These are phyloP conservation scores for Dicerorhinus sumatrensis DNA, from an alignment of 2,113 vertebrate genomes.

Conservation along the genomic window DNA sequence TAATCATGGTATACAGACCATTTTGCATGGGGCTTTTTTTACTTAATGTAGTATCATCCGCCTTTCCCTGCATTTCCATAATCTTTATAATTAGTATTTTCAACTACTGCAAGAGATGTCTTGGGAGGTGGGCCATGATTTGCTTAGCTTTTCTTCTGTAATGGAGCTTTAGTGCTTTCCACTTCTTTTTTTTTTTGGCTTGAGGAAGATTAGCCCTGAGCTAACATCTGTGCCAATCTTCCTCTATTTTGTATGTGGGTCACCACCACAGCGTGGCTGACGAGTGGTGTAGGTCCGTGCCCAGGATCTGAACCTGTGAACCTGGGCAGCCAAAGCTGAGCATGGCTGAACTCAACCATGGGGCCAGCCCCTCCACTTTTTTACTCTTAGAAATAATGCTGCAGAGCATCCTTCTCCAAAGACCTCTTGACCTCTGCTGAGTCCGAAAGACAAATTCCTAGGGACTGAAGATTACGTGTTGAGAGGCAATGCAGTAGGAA, in stretches of 20 bases:
- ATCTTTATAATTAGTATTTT: constrained; percentile 11
- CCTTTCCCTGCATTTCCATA: background rate
- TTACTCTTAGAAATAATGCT: background rate
- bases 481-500: background rate
- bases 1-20: background rate
- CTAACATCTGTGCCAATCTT: too few relatives aligned
- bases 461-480: background rate
- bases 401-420: background rate
- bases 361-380: background rate
- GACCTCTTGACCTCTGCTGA: background rate
- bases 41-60: background rate
- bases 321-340: too few relatives aligned
- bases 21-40: background rate
- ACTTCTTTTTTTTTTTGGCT: background rate
- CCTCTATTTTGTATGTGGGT: too few relatives aligned
- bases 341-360: too few relatives aligned
- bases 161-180: background rate
- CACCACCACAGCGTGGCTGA: too few relatives aligned
- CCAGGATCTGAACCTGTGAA: too few relatives aligned
- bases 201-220: too few relatives aligned
- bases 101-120: background rate
- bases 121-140: background rate
- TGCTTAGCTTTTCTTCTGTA: background rate
- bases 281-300: too few relatives aligned
- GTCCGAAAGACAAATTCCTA: background rate